Conservation (phyloP, 2,888 invertebrate species). For the Metellina segmentata region DNA sequence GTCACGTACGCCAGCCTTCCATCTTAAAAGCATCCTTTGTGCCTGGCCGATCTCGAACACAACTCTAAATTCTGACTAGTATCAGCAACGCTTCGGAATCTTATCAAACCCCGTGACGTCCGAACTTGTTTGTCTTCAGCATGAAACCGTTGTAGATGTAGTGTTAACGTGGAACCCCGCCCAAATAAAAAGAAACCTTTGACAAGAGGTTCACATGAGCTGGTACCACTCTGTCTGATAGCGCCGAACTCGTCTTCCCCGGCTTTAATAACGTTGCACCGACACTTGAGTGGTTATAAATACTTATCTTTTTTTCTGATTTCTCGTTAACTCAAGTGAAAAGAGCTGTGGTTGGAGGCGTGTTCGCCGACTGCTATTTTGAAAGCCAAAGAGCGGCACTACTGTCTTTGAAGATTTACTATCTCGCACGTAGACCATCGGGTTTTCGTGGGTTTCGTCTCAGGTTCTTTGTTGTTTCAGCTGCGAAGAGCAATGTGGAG, state of each 20-base stretch:
- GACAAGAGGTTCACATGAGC: slow-evolving; percentile 21
- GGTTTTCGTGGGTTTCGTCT: neutral
- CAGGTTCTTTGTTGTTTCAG: neutral
- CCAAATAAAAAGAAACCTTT: slow-evolving; percentile 40
- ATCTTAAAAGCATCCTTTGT: slow-evolving; percentile 54
- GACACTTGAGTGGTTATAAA: slow-evolving; percentile 52
- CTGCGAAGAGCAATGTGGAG: neutral
- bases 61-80: neutral
- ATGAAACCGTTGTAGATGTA: slow-evolving; percentile 37
- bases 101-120: slow-evolving; percentile 47
- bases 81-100: slow-evolving; percentile 33
- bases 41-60: no score
- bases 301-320: slow-evolving; percentile 22
- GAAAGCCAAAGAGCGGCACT: neutral
- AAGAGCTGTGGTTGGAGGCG: neutral
- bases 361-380: slow-evolving; percentile 19
- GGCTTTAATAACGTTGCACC: slow-evolving; percentile 28
- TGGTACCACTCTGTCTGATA: slow-evolving; percentile 73
- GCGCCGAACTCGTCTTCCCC: slow-evolving; percentile 31
- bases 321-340: slow-evolving; percentile 17
- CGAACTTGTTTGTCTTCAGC: slow-evolving; percentile 13
- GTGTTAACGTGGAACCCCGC: neutral
- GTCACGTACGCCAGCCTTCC: slow-evolving; percentile 58
- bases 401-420: neutral
- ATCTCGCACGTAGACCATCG: neutral